Percentiles rank a stretch among this genome's conserved stretches.
phyloP scores from a whole-genome alignment of 2,113 vertebrate species.

The Alaudala cheleensis region DNA sequence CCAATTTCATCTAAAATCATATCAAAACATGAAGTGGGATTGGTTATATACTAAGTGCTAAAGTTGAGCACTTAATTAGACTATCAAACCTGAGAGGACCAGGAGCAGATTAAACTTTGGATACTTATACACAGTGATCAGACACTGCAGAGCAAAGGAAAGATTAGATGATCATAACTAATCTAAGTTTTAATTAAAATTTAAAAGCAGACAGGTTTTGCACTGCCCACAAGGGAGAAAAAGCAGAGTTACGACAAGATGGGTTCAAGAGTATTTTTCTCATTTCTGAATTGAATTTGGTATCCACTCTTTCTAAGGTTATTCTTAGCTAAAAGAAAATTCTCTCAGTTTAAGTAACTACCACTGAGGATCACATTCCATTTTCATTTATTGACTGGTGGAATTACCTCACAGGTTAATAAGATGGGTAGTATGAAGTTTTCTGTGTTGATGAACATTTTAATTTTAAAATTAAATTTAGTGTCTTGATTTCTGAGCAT shows the following conservation, averaged over 20 bases:
- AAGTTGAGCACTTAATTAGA: slow-evolving; percentile 60
- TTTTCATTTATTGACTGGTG: neutral
- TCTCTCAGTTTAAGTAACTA: neutral
- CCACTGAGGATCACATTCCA: neutral
- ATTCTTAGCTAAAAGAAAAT: neutral
- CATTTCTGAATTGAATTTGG: slow-evolving; percentile 11
- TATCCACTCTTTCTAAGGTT: neutral
- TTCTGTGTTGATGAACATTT: neutral
- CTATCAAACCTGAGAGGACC: slow-evolving; percentile 49
- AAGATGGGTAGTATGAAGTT: neutral
- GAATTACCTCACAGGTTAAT: neutral
- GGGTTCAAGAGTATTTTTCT: slow-evolving; percentile 1
- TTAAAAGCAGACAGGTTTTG: slow-evolving; percentile 37
- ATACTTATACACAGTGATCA: slow-evolving; percentile 26
- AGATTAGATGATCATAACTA: slow-evolving; percentile 59
- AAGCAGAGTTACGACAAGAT: neutral
- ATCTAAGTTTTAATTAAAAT: slow-evolving; percentile 67
- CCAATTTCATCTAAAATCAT: slow-evolving; percentile 28
- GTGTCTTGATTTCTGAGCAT: neutral
- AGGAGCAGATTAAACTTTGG: slow-evolving; percentile 57
- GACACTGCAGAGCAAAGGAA: slow-evolving; percentile 26
- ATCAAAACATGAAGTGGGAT: neutral
- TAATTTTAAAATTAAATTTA: neutral
- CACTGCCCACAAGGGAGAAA: slow-evolving; percentile 11
- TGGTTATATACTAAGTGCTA: slow-evolving; percentile 28